Conservation (phyloP, 1,140 invertebrate genomes). For the Temnothorax curvispinosus region DNA sequence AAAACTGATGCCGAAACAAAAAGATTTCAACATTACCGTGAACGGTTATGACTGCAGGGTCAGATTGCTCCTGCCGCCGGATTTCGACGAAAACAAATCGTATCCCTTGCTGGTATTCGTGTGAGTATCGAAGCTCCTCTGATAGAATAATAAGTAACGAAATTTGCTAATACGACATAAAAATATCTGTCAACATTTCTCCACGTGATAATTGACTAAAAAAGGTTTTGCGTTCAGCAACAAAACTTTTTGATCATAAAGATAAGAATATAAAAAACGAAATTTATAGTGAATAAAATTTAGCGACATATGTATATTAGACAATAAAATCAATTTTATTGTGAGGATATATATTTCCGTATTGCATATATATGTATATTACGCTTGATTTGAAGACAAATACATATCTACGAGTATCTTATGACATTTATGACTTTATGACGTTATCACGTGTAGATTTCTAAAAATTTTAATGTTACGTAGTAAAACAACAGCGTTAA, state of each 20-base stretch:
- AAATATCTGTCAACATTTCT: not conserved
- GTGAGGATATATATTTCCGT: not conserved
- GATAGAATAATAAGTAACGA: not conserved
- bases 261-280: not conserved
- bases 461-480: not conserved
- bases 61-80: conserved; percentile 83
- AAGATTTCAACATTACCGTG: conserved; percentile 88
- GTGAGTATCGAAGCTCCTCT: conserved; percentile 73
- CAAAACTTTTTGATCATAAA: not conserved
- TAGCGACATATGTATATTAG: not conserved
- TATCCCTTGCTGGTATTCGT: conserved; percentile 81
- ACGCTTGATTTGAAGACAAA: not conserved
- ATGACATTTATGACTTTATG: not conserved
- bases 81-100: conserved; percentile 81
- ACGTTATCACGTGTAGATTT: not conserved
- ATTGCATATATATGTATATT: not conserved
- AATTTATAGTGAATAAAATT: not conserved
- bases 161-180: not conserved
- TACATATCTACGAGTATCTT: not conserved
- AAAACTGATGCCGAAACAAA: conserved; percentile 87
- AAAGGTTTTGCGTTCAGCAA: not conserved
- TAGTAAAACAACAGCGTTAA: conserved; percentile 3
- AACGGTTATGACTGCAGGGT: conserved; percentile 85
- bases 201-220: not conserved
- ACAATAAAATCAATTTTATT: conserved; percentile 15